These are phyloP conservation scores for Hydropsyche tenuis DNA, from an alignment of 1,140 invertebrate species.

Conservation along the genomic window DNA sequence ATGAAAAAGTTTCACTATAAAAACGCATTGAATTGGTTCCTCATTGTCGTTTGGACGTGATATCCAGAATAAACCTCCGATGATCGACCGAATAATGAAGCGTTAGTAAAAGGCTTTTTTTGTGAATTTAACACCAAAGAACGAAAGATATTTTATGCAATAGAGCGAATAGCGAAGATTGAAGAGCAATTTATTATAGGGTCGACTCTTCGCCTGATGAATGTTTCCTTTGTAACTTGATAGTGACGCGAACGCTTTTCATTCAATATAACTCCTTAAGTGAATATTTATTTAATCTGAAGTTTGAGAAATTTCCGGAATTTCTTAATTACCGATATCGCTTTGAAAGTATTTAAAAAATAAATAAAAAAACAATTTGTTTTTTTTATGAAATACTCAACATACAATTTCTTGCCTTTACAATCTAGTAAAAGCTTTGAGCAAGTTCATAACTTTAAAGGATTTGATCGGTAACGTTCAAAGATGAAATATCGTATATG, in stretches of 20 bases:
- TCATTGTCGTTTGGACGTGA: too few species aligned
- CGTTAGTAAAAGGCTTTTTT: not conserved
- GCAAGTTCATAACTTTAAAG: not conserved
- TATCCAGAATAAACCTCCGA: too few species aligned
- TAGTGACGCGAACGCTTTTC: not conserved
- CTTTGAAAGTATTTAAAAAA: too few species aligned
- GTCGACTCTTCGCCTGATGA: not conserved
- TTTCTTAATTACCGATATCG: too few species aligned
- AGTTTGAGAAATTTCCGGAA: too few species aligned
- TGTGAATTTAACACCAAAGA: not conserved
- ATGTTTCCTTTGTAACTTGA: constrained; percentile 1
- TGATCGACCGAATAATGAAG: not conserved
- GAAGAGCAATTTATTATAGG: constrained; percentile 13
- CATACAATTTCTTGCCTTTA: too few species aligned
- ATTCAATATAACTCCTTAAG: not conserved
- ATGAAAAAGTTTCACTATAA: too few species aligned
- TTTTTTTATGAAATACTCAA: too few species aligned
- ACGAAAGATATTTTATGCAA: constrained; percentile 1
- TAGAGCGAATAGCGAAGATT: not conserved
- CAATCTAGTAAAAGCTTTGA: not conserved
- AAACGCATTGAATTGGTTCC: too few species aligned
- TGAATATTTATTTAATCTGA: too few species aligned
- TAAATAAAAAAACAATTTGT: too few species aligned
- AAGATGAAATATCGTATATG: not conserved
- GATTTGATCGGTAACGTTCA: not conserved